phyloP scores from a whole-genome alignment of 2,113 vertebrate species.

The Maylandia zebra region DNA sequence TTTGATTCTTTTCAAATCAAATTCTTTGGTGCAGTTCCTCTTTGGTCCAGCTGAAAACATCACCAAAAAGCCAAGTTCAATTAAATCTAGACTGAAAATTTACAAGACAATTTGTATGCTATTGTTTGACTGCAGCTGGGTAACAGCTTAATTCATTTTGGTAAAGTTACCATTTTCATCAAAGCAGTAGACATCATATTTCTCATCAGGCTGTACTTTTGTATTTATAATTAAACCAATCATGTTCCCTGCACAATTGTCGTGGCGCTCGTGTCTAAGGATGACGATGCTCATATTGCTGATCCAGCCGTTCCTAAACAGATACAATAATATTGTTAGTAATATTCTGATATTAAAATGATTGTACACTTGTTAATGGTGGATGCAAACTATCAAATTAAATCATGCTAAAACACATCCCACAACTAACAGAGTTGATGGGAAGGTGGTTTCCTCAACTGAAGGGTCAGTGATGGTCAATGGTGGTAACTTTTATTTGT shows the following conservation, averaged over 20 bases:
- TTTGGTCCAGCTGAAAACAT: not conserved
- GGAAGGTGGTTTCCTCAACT: not conserved
- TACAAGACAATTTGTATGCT: not conserved
- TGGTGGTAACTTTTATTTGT: not conserved
- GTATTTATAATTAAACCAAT: constrained; percentile 66
- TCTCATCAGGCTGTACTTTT: accelerated
- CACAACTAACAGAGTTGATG: not conserved
- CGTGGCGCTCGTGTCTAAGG: constrained; percentile 69
- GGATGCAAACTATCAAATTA: not conserved
- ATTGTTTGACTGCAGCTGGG: not conserved
- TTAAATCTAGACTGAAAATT: not conserved
- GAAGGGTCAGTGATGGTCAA: not conserved
- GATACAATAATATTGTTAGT: not conserved
- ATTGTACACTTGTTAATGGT: not conserved
- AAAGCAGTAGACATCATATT: constrained; percentile 81
- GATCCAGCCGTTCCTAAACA: constrained; percentile 80
- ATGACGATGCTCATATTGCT: constrained; percentile 59
- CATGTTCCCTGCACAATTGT: constrained; percentile 74
- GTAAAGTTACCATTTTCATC: constrained; percentile 72
- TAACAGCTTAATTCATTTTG: not conserved
- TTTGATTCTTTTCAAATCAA: accelerated
- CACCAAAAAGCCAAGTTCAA: not conserved
- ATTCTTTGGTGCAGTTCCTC: accelerated
- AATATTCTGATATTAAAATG: not conserved
- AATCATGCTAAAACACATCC: not conserved